Conservation (phyloP, 1,140 invertebrate genomes). For the Nasonia vitripennis region DNA sequence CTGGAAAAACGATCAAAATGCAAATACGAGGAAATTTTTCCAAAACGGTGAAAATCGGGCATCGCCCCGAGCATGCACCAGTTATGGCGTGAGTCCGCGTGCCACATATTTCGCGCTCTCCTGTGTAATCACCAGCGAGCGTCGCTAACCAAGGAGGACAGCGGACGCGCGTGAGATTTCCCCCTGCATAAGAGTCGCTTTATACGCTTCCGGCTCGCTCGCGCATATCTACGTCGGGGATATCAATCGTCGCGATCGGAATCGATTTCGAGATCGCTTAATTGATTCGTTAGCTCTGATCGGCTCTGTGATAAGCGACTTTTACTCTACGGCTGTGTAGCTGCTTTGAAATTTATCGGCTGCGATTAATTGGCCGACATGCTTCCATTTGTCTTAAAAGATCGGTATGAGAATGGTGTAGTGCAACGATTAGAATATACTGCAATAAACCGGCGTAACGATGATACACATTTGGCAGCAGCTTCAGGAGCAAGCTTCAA, state of each 20-base stretch:
- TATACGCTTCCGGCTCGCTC: too few species aligned
- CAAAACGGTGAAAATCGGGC: background rate
- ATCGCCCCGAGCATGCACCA: background rate
- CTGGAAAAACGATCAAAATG: background rate
- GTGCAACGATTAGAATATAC: too few species aligned
- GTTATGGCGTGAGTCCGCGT: background rate
- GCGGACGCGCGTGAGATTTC: slow-evolving; percentile 8
- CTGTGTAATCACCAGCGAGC: slow-evolving; percentile 8
- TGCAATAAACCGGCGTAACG: background rate
- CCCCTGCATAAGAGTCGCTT: background rate
- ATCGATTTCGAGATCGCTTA: background rate
- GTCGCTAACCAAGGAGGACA: slow-evolving; percentile 39
- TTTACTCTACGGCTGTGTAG: too few species aligned
- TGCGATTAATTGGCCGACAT: background rate
- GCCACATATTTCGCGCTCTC: slow-evolving; percentile 38
- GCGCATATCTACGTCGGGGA: too few species aligned
- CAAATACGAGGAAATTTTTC: background rate
- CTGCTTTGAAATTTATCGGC: background rate
- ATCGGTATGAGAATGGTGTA: too few species aligned
- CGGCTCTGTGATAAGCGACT: background rate
- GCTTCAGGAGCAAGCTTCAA: too few species aligned
- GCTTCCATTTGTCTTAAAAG: background rate
- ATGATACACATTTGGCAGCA: too few species aligned
- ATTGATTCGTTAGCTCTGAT: slow-evolving; percentile 3
- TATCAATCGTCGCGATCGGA: too few species aligned